Evolutionary conservation across 2,797 vertebrate genomes (phyloP), one percentile per base, ranked within the genome.

Genomic region (Manis pentadactyla): DNA sequence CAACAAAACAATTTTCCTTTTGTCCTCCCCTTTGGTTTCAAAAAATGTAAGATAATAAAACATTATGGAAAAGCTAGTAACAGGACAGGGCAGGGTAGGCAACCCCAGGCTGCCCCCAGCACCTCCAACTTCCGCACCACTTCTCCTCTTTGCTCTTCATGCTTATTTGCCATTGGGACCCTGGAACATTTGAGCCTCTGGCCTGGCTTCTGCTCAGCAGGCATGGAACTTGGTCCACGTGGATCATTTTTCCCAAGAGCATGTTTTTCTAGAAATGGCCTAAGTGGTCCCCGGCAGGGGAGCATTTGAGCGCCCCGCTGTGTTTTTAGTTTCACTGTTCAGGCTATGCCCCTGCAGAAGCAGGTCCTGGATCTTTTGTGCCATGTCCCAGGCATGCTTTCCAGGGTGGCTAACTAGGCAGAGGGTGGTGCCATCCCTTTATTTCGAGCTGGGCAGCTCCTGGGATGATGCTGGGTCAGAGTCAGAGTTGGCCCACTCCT

Each of bases 1-100:
- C 63, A 87, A 74, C 74, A 83, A 89, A 96, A 57, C 46, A 19
- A 23, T 51, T 84, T 87, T 49, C 61, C 23, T 95, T 78, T 92
- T 46, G 39, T 46, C 57, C 15, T 74, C 51, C 23, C 53, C 77
- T 87, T 75, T 55, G 73, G 34, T 85, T 93, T 87, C 49, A 37
- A 81, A 42, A 88, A 64, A 31, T 61, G 25, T 34, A 29, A 57
- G 64, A 46, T 74, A 73, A 95, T 53, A 66, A 96, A 81, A 77
- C 25, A 46, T 75, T 39, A 37, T 12, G 46, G n/a, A 37, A 88
- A 94, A 69, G 74, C 57, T 79, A 79, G 46, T 87, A 37, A 79
- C 25, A 29, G 61, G 61, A 9, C 34, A 59, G 15, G 37, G 55
- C 15, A 39, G 69, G 13, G 18, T 42, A 15, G 61, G 17, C 34